Percentiles rank a stretch among this genome's conserved stretches.
phyloP scores from a whole-genome alignment of 2,797 vertebrate species.

The Malacoraja senta region DNA sequence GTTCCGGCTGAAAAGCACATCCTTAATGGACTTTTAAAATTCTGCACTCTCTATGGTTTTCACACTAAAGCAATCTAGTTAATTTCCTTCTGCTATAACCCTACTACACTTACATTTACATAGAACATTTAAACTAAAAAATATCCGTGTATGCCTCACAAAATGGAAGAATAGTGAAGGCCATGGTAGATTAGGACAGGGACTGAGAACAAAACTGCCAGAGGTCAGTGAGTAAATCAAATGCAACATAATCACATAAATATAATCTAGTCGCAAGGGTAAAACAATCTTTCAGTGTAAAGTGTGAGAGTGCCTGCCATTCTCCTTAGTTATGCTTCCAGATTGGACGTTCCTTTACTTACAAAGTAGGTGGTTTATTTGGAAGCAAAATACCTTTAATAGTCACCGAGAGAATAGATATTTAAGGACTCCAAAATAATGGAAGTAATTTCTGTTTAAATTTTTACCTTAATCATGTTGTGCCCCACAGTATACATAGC shows the following conservation, averaged over 20 bases:
- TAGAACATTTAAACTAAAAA: neutral
- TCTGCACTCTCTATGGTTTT: too few relatives aligned
- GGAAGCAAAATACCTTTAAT: neutral
- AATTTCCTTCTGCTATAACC: too few relatives aligned
- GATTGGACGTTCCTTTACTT: neutral
- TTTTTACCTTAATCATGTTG: constrained; percentile 84
- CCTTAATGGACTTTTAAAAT: too few relatives aligned
- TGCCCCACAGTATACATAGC: constrained; percentile 75
- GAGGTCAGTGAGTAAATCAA: neutral
- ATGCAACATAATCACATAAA: neutral
- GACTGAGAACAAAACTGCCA: neutral
- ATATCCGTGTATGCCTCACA: neutral
- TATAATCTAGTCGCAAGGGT: neutral
- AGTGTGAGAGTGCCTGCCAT: neutral
- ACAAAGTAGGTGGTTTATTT: neutral
- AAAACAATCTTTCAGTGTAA: neutral
- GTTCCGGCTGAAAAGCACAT: too few relatives aligned
- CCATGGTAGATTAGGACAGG: neutral
- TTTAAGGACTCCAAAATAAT: neutral
- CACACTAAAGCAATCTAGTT: too few relatives aligned
- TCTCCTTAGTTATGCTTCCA: neutral
- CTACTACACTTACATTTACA: neutral
- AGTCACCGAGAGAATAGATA: neutral
- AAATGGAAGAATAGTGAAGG: neutral
- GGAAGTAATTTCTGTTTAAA: neutral